Conservation (phyloP, 2,797 vertebrate genomes). For the Aeoliscus strigatus region DNA sequence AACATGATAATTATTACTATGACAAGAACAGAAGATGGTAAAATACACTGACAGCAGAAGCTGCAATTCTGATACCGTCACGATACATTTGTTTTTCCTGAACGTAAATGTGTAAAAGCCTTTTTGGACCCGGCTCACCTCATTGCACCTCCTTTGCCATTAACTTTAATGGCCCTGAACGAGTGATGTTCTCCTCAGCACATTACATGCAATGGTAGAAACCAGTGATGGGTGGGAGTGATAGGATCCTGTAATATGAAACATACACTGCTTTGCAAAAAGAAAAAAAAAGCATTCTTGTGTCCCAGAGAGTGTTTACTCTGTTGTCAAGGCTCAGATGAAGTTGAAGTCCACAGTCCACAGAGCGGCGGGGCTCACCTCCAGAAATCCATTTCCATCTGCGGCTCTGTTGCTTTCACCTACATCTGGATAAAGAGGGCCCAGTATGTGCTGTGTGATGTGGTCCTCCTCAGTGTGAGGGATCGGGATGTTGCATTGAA, state of each 20-base stretch:
- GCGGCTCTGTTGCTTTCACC: constrained; percentile 12
- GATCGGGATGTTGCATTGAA: too few relatives aligned
- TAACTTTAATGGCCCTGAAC: too few relatives aligned
- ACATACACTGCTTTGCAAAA: constrained; percentile 23
- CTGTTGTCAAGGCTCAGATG: constrained; percentile 12
- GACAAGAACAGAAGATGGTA: too few relatives aligned
- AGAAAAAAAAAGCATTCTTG: not conserved
- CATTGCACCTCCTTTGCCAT: too few relatives aligned
- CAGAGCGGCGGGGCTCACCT: constrained; percentile 21
- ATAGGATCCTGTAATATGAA: constrained; percentile 28
- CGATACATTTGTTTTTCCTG: too few relatives aligned
- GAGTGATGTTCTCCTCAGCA: constrained; percentile 25
- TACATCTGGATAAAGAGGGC: constrained; percentile 23
- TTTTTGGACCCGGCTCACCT: too few relatives aligned
- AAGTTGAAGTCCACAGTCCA: constrained; percentile 1
- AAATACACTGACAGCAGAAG: too few relatives aligned
- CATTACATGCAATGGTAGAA: constrained; percentile 25
- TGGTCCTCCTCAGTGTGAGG: constrained; percentile 17
- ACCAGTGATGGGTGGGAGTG: constrained; percentile 25
- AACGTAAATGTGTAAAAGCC: too few relatives aligned
- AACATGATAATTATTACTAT: too few relatives aligned
- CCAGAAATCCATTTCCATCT: not conserved
- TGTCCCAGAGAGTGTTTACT: constrained; percentile 15
- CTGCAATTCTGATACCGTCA: too few relatives aligned
- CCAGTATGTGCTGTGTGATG: constrained; percentile 26